Conservation (phyloP, 2,797 vertebrate species). For the Poeciliopsis paucimaculata region DNA sequence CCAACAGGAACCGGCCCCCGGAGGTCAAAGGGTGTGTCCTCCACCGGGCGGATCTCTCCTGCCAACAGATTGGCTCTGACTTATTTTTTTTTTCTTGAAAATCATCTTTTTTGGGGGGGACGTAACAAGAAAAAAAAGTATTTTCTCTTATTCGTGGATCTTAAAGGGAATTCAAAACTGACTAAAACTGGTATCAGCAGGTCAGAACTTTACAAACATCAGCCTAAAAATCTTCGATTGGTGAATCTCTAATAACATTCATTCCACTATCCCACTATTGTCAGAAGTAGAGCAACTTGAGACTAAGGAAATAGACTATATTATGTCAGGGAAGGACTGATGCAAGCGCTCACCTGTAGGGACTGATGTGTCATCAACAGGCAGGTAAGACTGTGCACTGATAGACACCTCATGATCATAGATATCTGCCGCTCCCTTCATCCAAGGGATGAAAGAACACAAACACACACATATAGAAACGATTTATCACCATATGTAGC, state of each 20-base stretch:
- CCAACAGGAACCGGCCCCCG: constrained; percentile 85
- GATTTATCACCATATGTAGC: neutral
- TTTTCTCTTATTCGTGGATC: neutral
- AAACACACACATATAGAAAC: neutral
- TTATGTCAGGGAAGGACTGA: neutral
- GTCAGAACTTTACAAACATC: neutral
- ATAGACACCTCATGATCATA: constrained; percentile 92
- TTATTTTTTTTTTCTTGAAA: too few species aligned
- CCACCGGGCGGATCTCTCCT: constrained; percentile 88
- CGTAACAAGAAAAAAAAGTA: neutral
- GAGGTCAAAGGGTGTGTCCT: constrained; percentile 88
- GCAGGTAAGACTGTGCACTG: constrained; percentile 88
- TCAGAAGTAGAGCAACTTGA: neutral
- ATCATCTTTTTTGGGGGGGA: too few species aligned
- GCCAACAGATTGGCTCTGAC: neutral
- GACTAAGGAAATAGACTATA: neutral
- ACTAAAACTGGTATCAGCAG: neutral
- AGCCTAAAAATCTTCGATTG: neutral
- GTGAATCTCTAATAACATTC: neutral
- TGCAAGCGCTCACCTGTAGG: constrained; percentile 84
- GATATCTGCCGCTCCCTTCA: constrained; percentile 85
- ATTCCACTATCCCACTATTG: neutral
- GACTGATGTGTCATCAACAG: constrained; percentile 88
- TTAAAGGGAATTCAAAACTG: neutral
- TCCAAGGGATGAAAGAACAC: neutral